These are phyloP conservation scores for Actinernus sp. DNA, from an alignment of 92 coral and sea anemone species.

Conservation along the genomic window DNA sequence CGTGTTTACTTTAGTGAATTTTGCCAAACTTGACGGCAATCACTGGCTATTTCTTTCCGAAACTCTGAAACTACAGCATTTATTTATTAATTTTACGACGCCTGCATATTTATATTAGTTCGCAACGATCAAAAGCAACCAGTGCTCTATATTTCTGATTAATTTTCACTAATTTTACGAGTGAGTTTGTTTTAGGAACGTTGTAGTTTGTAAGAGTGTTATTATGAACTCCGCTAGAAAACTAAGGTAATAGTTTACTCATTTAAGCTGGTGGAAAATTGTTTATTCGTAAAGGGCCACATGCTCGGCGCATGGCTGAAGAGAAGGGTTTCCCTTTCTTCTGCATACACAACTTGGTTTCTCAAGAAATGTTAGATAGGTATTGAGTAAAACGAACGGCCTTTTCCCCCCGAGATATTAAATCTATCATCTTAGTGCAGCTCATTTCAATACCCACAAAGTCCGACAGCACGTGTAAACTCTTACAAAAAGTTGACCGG, in stretches of 20 bases:
- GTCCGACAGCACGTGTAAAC: too few relatives aligned
- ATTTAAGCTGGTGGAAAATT: neutral
- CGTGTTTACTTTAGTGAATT: constrained; percentile 70
- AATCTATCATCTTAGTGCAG: too few relatives aligned
- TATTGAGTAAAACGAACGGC: too few relatives aligned
- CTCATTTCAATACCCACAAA: too few relatives aligned
- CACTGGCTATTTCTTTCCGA: constrained; percentile 34
- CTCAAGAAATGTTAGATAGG: too few relatives aligned
- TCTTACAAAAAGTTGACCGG: constrained; percentile 31
- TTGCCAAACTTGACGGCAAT: constrained; percentile 12
- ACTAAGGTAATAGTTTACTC: too few relatives aligned
- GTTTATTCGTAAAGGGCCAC: neutral
- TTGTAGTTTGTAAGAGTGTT: too few relatives aligned
- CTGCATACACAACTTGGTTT: too few relatives aligned
- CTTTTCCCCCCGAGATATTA: too few relatives aligned
- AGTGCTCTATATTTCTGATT: neutral
- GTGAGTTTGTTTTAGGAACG: neutral
- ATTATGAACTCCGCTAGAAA: too few relatives aligned
- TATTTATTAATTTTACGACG: constrained; percentile 59
- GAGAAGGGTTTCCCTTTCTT: neutral
- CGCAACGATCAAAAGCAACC: neutral
- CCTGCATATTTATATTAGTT: neutral
- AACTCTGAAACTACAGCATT: constrained; percentile 56
- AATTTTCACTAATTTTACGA: neutral
- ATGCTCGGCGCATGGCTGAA: constrained; percentile 11